Evolutionary conservation across 2,113 vertebrate genomes (phyloP).

Genomic region (Odocoileus virginianus): DNA sequence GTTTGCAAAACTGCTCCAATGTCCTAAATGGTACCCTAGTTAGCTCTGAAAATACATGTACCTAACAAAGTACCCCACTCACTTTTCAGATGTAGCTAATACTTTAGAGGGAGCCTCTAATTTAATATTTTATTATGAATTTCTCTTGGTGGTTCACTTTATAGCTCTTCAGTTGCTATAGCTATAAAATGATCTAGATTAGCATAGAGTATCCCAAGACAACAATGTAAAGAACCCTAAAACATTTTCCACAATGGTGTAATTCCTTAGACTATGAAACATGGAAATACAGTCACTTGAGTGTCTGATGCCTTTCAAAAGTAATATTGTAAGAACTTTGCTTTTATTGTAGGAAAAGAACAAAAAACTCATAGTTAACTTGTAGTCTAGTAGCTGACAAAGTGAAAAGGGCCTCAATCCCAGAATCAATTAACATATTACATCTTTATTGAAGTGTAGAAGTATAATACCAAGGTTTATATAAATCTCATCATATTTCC

Average conservation of each 20-base stretch:
- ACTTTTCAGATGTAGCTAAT: constrained; percentile 29
- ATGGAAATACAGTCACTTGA: neutral
- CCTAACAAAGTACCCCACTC: constrained; percentile 12
- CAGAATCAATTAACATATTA: constrained; percentile 5
- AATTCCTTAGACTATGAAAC: neutral
- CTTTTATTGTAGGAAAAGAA: neutral
- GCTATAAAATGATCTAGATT: constrained; percentile 45
- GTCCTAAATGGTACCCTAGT: constrained; percentile 36
- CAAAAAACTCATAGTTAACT: neutral
- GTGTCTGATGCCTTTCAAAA: neutral
- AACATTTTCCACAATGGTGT: neutral
- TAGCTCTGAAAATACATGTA: constrained; percentile 40
- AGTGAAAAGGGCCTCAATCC: neutral
- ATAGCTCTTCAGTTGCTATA: constrained; percentile 18
- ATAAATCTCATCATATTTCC: neutral
- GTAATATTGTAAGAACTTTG: neutral
- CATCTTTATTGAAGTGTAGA: neutral
- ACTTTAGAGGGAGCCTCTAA: neutral
- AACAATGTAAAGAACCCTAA: constrained; percentile 39
- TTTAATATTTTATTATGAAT: constrained; percentile 58
- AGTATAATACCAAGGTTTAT: neutral
- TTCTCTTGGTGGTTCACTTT: constrained; percentile 21
- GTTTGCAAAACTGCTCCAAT: constrained; percentile 19
- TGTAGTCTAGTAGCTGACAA: neutral
- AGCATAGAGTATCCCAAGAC: neutral